These are phyloP conservation scores for Epinephelus coioides DNA, from an alignment of 2,797 vertebrate species.

Conservation along the genomic window DNA sequence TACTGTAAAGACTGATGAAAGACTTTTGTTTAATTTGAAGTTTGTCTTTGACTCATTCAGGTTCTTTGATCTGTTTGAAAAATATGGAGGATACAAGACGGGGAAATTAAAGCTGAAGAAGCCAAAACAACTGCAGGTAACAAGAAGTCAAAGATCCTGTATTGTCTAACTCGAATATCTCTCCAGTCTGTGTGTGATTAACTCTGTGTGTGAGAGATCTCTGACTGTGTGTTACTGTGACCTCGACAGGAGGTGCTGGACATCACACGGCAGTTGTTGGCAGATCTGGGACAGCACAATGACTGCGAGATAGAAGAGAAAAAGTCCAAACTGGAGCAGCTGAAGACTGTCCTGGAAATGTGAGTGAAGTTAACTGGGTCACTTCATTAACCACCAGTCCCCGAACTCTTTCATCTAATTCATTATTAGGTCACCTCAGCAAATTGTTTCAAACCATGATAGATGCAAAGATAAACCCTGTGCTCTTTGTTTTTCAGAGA, in stretches of 20 bases:
- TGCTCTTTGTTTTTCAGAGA: not conserved
- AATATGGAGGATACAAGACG: slow-evolving; percentile 97
- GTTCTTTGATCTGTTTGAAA: slow-evolving; percentile 98
- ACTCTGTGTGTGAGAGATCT: not conserved
- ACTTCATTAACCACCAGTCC: slow-evolving; percentile 9
- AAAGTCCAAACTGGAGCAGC: slow-evolving; percentile 96
- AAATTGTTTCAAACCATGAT: slow-evolving; percentile 1
- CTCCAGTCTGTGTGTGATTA: not conserved
- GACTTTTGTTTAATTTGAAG: not conserved
- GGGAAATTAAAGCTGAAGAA: slow-evolving; percentile 98
- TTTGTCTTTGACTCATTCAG: slow-evolving; percentile 72
- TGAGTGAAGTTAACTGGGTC: slow-evolving; percentile 82
- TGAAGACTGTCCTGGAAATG: slow-evolving; percentile 99
- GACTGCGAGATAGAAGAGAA: slow-evolving; percentile 96
- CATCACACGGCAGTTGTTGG: slow-evolving; percentile 92
- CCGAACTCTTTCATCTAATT: slow-evolving; percentile 6
- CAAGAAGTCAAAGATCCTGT: not conserved
- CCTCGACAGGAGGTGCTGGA: slow-evolving; percentile 95
- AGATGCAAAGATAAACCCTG: not conserved
- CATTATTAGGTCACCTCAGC: slow-evolving; percentile 8
- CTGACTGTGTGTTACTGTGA: slow-evolving; percentile 30
- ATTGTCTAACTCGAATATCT: not conserved
- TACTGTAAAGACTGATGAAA: not conserved
- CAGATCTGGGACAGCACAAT: slow-evolving; percentile 91
- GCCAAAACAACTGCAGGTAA: slow-evolving; percentile 97